A percentile compares a stretch with the other conserved stretches of the same genome.
phyloP scores from a whole-genome alignment of 2,113 vertebrate genomes.

The Albula goreensis region DNA sequence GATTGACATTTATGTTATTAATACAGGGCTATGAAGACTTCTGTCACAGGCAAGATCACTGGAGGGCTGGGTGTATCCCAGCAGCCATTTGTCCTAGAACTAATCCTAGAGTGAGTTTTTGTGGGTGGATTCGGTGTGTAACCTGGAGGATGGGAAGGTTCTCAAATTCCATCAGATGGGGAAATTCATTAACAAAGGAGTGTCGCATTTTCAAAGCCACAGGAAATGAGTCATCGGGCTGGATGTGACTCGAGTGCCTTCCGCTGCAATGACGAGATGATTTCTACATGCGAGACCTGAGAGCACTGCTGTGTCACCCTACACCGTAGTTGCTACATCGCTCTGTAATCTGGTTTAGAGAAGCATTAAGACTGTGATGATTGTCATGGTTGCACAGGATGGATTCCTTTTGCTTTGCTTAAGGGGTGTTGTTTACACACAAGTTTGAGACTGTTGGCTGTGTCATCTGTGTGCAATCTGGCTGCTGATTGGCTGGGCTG shows the following conservation, averaged over 20 bases:
- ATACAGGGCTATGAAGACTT: not conserved
- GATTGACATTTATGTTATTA: not conserved
- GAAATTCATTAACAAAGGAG: not conserved
- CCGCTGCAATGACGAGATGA: not conserved
- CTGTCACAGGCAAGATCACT: not conserved
- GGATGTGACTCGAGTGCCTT: not conserved
- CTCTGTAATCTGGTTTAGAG: not conserved
- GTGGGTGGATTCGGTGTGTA: not conserved
- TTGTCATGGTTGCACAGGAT: no score
- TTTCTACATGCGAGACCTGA: not conserved
- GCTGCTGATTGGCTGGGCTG: not conserved
- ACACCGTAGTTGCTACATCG: not conserved
- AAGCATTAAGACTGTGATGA: not conserved
- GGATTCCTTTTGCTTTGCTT: no score
- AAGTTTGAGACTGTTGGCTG: not conserved
- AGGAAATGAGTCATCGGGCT: slow-evolving; percentile 1
- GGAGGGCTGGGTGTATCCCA: not conserved
- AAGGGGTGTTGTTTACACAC: no score
- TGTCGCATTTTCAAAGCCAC: not conserved
- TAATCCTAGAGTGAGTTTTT: not conserved
- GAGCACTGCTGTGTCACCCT: not conserved
- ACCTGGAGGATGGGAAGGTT: not conserved
- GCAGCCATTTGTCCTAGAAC: not conserved
- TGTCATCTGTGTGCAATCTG: not conserved
- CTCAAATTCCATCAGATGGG: not conserved